Conservation (phyloP, 2,113 vertebrate genomes). For the Raja brachyura region DNA sequence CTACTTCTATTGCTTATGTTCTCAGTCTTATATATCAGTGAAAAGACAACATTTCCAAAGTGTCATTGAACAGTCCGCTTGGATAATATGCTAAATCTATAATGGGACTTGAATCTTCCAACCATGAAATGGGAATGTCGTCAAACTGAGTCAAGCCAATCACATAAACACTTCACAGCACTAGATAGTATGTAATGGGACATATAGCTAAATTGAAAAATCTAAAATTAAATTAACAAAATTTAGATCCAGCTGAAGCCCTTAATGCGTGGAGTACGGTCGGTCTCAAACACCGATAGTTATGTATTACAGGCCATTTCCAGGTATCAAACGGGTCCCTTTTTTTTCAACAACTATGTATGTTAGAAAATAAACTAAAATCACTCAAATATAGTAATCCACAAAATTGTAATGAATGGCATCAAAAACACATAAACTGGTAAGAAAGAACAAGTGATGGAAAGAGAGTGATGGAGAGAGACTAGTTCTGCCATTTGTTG, state of each 20-base stretch:
- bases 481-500: too few species aligned
- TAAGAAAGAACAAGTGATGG: too few species aligned
- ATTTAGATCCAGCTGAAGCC: neutral
- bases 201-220: neutral
- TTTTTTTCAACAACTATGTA: too few species aligned
- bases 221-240: neutral
- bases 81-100: neutral
- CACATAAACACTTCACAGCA: neutral
- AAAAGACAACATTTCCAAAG: neutral
- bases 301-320: neutral
- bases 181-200: neutral
- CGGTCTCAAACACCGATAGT: neutral
- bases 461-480: too few species aligned
- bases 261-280: neutral
- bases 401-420: too few species aligned
- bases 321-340: too few species aligned
- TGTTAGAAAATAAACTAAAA: too few species aligned
- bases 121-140: neutral
- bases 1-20: too few species aligned
- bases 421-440: too few species aligned
- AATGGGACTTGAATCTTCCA: neutral
- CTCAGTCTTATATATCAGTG: neutral
- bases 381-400: too few species aligned
- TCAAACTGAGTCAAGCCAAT: neutral
- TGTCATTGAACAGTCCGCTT: neutral